These are phyloP conservation scores for Parascotia fuliginaria DNA, from an alignment of 2,888 invertebrate species.

Conservation along the genomic window DNA sequence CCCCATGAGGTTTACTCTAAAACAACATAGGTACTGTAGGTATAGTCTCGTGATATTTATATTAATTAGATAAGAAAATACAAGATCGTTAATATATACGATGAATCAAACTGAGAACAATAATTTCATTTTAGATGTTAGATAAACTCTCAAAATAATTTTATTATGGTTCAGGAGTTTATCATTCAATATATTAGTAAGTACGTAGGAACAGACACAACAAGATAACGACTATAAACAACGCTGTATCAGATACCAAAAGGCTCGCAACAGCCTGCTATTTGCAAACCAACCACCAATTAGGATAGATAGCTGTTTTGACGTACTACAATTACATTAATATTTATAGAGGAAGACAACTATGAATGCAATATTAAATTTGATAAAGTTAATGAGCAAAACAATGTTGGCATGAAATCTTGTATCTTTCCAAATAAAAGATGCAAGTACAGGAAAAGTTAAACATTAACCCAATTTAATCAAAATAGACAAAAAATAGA, in stretches of 20 bases:
- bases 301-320: slow-evolving; percentile 19
- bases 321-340: slow-evolving; percentile 9
- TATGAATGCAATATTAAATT: not conserved
- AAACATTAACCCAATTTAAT: too few relatives aligned
- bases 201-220: slow-evolving; percentile 43
- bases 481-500: too few relatives aligned
- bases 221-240: slow-evolving; percentile 47
- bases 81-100: not conserved
- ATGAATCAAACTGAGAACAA: slow-evolving; percentile 1
- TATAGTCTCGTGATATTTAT: too few relatives aligned
- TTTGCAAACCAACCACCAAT: slow-evolving; percentile 27
- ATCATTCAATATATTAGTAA: slow-evolving; percentile 36
- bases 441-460: too few relatives aligned
- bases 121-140: slow-evolving; percentile 30
- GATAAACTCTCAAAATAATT: slow-evolving; percentile 38
- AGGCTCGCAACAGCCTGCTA: slow-evolving; percentile 25
- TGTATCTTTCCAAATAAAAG: too few relatives aligned
- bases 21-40: too few relatives aligned
- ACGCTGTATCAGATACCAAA: slow-evolving; percentile 40
- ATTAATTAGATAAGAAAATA: too few relatives aligned
- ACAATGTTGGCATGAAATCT: too few relatives aligned
- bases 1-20: not conserved
- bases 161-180: slow-evolving; percentile 47
- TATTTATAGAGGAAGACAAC: not conserved
- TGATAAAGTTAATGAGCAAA: too few relatives aligned